phyloP scores from a whole-genome alignment of 2,888 invertebrate species.

The Meliscaeva auricollis region DNA sequence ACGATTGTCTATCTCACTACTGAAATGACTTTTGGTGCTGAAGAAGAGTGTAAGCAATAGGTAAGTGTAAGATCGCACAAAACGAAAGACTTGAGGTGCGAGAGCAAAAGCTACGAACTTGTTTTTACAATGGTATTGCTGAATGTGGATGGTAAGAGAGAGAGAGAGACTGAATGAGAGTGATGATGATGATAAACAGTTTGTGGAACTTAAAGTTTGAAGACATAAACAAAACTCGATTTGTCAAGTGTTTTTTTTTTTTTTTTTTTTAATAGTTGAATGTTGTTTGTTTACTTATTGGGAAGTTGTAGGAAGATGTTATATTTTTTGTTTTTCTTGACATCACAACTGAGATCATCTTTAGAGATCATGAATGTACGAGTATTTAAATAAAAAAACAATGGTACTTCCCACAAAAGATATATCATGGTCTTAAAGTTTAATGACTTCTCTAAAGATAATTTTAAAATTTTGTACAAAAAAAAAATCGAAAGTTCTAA shows the following conservation, averaged over 20 bases:
- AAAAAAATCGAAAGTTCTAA: constrained; percentile 18
- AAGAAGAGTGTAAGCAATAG: constrained; percentile 18
- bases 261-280: not conserved
- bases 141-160: constrained; percentile 63
- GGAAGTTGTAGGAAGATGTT: not conserved
- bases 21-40: constrained; percentile 38
- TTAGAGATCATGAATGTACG: not conserved
- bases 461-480: not conserved
- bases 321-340: not conserved
- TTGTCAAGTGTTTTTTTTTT: not conserved
- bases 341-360: constrained; percentile 8
- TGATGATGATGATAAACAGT: constrained; percentile 21
- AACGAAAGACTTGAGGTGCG: constrained; percentile 58
- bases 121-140: constrained; percentile 48
- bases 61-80: not conserved
- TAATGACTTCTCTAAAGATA: not conserved
- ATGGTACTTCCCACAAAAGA: not conserved
- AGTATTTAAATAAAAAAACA: constrained; percentile 2
- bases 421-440: not conserved
- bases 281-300: constrained; percentile 33
- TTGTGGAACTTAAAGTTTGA: constrained; percentile 48
- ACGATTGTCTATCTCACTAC: constrained; percentile 62
- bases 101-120: constrained; percentile 48
- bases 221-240: constrained; percentile 51
- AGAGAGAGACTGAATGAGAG: not conserved